Evolutionary conservation across 1,140 invertebrate species (phyloP), one percentile per base, ranked within the genome.

Genomic region (Arion vulgaris): DNA sequence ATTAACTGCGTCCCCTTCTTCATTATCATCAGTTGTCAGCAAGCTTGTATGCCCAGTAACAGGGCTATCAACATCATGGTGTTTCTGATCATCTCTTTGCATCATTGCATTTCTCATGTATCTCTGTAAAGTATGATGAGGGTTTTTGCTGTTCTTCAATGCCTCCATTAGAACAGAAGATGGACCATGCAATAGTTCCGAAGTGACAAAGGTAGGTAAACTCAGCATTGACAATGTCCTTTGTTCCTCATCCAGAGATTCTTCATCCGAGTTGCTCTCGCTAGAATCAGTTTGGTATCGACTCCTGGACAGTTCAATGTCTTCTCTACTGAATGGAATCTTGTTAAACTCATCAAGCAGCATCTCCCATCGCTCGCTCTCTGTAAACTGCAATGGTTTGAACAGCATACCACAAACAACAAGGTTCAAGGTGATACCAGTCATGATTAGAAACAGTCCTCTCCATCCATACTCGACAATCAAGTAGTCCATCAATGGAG

Each of bases 371-470:
- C 87, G 86, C 84, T 91, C 82, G 51, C 85, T 82, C 15, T 84
- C 78, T 34, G 87, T 87, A 74, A 89, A 89, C 83, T 88, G 94
- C 26, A 97, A 93, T 0, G 96, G 96, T 77, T 96, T 94, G 89
- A 97, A 98, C 86, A 97, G 92, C 0, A 95, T 91, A 17, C 96
- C 96, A 88, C 95, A 97, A n/a, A 96, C 86, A 0, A 94, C 93
- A 89, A 97, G 97, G 71, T 95, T 93, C 0, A 98, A 92, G 45
- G 96, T 94, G 0, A 98, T 93, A 11, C 94, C 96, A 38, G 96
- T 95, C 39, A 96, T 95, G 53, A 98, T 95, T 0, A 97, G 91
- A 93, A 99, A 95, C 0, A 96, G 92, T 53, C 91, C 91, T 82
- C 89, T 84, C 90, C 90, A 91, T 13, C 88, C 88, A 85, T 92